phyloP scores from a whole-genome alignment of 2,888 invertebrate species.

The Panopea generosa region DNA sequence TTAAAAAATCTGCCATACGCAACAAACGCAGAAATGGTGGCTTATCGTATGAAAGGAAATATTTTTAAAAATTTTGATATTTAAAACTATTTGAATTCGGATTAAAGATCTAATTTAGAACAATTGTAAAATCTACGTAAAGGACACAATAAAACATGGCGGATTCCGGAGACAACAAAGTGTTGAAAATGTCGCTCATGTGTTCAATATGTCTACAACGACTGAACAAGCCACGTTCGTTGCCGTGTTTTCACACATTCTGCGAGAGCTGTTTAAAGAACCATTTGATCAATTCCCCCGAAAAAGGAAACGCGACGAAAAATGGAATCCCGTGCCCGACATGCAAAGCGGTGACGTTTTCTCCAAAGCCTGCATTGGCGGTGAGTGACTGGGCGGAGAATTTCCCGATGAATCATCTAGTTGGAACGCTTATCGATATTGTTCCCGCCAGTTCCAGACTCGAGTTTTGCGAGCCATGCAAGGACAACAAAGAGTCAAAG shows the following conservation, averaged over 20 bases:
- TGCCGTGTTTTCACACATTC: constrained; percentile 64
- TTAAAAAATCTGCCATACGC: no score
- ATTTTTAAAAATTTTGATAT: no score
- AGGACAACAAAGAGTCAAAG: constrained; percentile 53
- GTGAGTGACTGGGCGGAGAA: constrained; percentile 62
- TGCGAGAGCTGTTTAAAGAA: constrained; percentile 62
- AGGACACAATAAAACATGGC: constrained; percentile 50
- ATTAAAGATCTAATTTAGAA: no score
- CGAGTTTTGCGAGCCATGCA: constrained; percentile 67
- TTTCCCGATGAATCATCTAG: constrained; percentile 65
- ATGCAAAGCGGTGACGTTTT: constrained; percentile 47
- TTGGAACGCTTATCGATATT: constrained; percentile 62
- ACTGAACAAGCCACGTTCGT: constrained; percentile 53
- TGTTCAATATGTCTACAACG: constrained; percentile 62
- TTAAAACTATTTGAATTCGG: no score
- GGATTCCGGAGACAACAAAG: constrained; percentile 51
- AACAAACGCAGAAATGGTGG: no score
- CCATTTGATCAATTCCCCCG: constrained; percentile 50
- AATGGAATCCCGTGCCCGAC: constrained; percentile 65
- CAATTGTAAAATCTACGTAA: no score
- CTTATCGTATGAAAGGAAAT: no score
- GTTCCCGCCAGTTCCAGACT: constrained; percentile 51
- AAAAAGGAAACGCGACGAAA: constrained; percentile 55
- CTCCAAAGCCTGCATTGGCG: constrained; percentile 51
- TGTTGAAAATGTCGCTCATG: constrained; percentile 60